A percentile compares a stretch with the other conserved stretches of the same genome.
Conservation (phyloP, 2,113 vertebrate genomes). For the Dinomys branickii region DNA sequence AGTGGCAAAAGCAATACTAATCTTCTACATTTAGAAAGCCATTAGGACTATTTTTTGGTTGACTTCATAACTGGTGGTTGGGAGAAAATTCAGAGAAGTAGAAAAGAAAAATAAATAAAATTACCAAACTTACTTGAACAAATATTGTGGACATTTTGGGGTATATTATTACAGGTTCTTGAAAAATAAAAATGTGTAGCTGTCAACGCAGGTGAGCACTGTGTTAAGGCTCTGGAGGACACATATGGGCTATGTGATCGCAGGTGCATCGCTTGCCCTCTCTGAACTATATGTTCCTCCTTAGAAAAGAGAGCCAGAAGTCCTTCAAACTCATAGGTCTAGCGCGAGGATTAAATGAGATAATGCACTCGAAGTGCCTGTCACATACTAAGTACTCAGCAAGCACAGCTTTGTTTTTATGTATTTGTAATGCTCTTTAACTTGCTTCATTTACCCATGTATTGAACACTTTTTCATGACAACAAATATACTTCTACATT, state of each 20-base stretch:
- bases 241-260: neutral
- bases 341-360: neutral
- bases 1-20: neutral
- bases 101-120: neutral
- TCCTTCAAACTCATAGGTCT: neutral
- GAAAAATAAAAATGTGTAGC: neutral
- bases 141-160: neutral
- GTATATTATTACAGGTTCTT: neutral
- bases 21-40: neutral
- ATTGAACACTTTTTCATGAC: neutral
- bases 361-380: neutral
- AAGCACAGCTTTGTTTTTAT: neutral
- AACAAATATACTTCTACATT: neutral
- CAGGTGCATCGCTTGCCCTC: neutral
- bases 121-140: neutral
- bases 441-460: neutral
- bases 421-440: neutral
- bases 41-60: neutral
- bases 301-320: neutral
- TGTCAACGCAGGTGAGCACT: accelerated
- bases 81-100: neutral
- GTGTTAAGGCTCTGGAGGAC: accelerated
- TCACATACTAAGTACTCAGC: neutral
- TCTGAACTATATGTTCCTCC: neutral
- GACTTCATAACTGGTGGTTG: neutral